Percentiles rank a stretch among this genome's conserved stretches.
Conservation (phyloP, 2,113 vertebrate species). For the Sapayoa aenigma region DNA sequence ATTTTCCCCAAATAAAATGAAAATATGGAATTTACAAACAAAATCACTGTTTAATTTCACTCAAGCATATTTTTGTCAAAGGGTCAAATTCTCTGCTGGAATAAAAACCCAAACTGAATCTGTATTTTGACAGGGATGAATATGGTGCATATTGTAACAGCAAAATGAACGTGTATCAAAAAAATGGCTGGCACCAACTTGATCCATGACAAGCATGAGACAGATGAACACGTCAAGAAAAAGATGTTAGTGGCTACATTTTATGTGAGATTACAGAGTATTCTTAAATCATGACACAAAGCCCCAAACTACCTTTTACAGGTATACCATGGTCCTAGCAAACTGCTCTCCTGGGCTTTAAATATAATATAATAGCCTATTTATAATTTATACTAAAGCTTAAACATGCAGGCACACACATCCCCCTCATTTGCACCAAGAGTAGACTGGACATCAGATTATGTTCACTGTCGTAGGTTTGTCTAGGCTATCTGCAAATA, state of each 20-base stretch:
- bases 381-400: neutral
- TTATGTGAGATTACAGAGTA: neutral
- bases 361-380: neutral
- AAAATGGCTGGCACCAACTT: neutral
- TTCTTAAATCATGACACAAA: neutral
- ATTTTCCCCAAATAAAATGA: neutral
- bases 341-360: neutral
- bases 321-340: neutral
- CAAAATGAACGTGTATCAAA: neutral
- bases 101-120: neutral
- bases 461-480: neutral
- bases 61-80: neutral
- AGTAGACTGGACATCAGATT: neutral
- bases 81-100: neutral
- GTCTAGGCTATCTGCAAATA: neutral
- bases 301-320: neutral
- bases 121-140: slow-evolving; percentile 6
- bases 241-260: neutral
- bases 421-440: neutral
- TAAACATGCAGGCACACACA: neutral
- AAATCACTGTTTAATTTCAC: neutral
- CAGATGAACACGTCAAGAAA: neutral
- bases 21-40: neutral
- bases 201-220: neutral
- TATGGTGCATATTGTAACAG: neutral